These are phyloP conservation scores for Arothron firmamentum DNA, from an alignment of 2,113 vertebrate genomes.

Conservation along the genomic window DNA sequence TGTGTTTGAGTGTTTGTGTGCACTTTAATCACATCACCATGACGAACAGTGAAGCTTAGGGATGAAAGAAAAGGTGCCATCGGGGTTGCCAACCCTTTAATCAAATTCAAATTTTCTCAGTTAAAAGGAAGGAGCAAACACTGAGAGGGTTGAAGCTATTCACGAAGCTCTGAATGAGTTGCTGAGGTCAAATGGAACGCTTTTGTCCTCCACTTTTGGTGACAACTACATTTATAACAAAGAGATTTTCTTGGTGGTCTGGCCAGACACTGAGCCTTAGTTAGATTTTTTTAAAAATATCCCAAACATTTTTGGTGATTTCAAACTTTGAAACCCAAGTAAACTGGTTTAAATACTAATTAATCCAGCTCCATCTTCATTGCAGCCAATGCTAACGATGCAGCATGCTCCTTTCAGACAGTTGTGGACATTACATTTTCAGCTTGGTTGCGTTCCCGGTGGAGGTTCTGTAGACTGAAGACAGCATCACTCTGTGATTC, in stretches of 20 bases:
- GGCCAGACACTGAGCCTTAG: slow-evolving; percentile 5
- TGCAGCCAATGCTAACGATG: too few species aligned
- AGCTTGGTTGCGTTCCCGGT: not conserved
- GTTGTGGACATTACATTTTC: not conserved
- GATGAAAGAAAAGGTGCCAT: slow-evolving; percentile 38
- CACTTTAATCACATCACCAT: slow-evolving; percentile 43
- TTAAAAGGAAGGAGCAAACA: slow-evolving; percentile 45
- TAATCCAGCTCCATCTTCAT: too few species aligned
- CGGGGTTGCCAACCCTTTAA: slow-evolving; percentile 41
- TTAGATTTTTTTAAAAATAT: not conserved
- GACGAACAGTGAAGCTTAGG: slow-evolving; percentile 39
- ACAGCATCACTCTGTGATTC: too few species aligned
- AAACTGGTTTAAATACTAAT: too few species aligned
- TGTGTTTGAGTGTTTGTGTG: slow-evolving; percentile 22
- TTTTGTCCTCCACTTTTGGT: slow-evolving; percentile 16
- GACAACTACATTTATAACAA: slow-evolving; percentile 28
- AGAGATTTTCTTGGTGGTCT: slow-evolving; percentile 8
- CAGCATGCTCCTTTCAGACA: too few species aligned
- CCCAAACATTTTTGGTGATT: not conserved
- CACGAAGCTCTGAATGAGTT: slow-evolving; percentile 51
- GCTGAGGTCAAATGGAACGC: slow-evolving; percentile 42
- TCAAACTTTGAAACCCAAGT: not conserved
- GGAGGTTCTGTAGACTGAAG: too few species aligned
- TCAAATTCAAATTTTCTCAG: slow-evolving; percentile 50
- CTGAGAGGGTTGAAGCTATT: slow-evolving; percentile 32